phyloP scores from a whole-genome alignment of 2,797 vertebrate genomes.

The Sebastes hopkinsi region DNA sequence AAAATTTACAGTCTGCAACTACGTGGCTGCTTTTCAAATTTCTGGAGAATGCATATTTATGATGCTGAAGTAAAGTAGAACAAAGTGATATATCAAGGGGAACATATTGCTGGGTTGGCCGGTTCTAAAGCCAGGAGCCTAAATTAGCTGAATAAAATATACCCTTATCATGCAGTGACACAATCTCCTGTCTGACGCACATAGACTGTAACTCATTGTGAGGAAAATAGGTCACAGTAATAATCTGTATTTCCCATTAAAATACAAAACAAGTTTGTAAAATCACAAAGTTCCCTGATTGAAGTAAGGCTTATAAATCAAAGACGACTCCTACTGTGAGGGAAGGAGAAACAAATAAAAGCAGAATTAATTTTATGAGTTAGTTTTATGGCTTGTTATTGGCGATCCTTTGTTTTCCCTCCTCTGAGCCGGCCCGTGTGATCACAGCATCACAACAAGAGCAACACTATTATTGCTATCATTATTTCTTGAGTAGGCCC shows the following conservation, averaged over 20 bases:
- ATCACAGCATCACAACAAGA: conserved; percentile 62
- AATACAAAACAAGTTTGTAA: conserved; percentile 24
- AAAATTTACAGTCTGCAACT: conserved; percentile 6
- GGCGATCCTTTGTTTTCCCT: conserved; percentile 36
- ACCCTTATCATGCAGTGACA: conserved; percentile 54
- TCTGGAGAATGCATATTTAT: conserved; percentile 53
- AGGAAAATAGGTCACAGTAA: conserved; percentile 59
- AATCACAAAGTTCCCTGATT: conserved; percentile 29
- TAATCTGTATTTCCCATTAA: conserved; percentile 36
- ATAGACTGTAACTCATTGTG: conserved; percentile 42
- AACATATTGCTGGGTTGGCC: conserved; percentile 60
- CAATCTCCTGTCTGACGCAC: conserved; percentile 56
- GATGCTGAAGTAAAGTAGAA: conserved; percentile 63
- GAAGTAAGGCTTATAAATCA: conserved; percentile 46
- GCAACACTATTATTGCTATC: conserved; percentile 61
- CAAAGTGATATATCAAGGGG: conserved; percentile 70
- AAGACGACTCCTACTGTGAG: conserved; percentile 36
- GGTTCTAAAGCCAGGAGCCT: conserved; percentile 58
- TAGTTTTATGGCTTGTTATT: conserved; percentile 30
- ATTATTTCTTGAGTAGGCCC: conserved; percentile 25
- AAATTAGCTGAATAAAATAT: conserved; percentile 73
- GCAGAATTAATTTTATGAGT: conserved; percentile 39
- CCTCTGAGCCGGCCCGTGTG: conserved; percentile 42
- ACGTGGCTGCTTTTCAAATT: conserved; percentile 19
- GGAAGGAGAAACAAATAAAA: conserved; percentile 25